Base-by-base conservation (phyloP, 2,888 invertebrate genomes). In the Diarsia mendica region DNA sequence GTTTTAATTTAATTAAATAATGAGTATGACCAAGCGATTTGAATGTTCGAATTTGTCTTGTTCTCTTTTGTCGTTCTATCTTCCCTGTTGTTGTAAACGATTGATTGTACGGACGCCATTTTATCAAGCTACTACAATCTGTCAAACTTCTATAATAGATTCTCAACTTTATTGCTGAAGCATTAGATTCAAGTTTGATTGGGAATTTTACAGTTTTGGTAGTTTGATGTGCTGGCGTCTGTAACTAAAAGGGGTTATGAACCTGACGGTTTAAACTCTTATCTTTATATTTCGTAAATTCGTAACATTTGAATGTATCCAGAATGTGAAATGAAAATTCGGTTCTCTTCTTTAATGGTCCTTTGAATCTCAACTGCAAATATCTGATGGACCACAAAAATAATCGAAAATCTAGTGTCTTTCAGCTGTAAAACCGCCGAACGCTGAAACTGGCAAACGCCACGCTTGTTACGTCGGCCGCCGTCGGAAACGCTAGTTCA, bases 401-500 rank as follows among this genome's bases (percentile, higher is more conserved):
- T 0, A 0, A 49, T 18, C 49, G 3, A n/a, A 28, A 63, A 48
- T 18, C 13, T 33, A 53, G 6, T 61, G 15, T 58, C 13, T 67
- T 58, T 69, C 39, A 58, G 13, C 33, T 23, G 55, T 48, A 46
- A 66, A 65, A 61, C 15, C 15, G 13, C n/a, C n/a, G 13, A n/a
- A 10, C 20, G 49, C 15, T 69, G 53, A 68, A 77, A 63, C 77
- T 73, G 58, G 77, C 85, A n/a, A 65, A 63, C 77, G 65, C 65
- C 39, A 67, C 84, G 49, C 60, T 85, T 74, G 69, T 78, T 65
- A 68, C 81, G 72, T 70, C 20, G 58, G 60, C 46, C 49, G 67
- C 69, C 69, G 83, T 85, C 88, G 88, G 90, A 90, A 91, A 86
- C 89, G 74, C 49, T 89, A 87, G 90, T 94, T 91, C 91, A 77